Evolutionary conservation across 1,140 invertebrate genomes (phyloP).

Genomic region (Eupeodes corollae): DNA sequence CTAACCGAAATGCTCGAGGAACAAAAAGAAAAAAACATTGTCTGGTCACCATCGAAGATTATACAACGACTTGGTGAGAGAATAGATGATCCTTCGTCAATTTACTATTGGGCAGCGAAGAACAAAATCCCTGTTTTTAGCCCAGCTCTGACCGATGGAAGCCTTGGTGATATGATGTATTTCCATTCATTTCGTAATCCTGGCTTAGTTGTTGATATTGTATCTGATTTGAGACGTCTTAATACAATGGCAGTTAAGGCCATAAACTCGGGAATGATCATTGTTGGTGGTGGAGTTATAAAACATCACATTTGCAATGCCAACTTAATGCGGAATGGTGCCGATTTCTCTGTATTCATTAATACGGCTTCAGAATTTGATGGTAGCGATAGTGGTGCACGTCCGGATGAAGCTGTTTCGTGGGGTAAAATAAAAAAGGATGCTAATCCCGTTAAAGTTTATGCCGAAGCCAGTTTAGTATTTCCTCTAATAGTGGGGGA

Average conservation of each 20-base stretch:
- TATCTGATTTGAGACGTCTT: conserved; percentile 79
- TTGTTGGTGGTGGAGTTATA: conserved; percentile 91
- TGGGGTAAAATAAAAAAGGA: conserved; percentile 95
- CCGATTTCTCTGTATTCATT: conserved; percentile 90
- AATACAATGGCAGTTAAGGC: conserved; percentile 95
- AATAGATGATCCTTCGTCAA: conserved; percentile 83
- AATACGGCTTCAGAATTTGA: conserved; percentile 98
- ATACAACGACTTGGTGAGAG: conserved; percentile 74
- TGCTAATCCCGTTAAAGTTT: conserved; percentile 89
- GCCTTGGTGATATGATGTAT: conserved; percentile 98
- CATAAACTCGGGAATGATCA: conserved; percentile 88
- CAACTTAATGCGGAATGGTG: conserved; percentile 97
- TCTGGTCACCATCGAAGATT: conserved; percentile 92
- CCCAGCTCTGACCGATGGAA: conserved; percentile 96
- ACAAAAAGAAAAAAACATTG: conserved; percentile 59
- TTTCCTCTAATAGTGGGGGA: conserved; percentile 91
- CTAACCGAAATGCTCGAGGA: conserved; percentile 85
- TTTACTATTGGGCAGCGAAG: conserved; percentile 96
- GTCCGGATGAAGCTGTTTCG: conserved; percentile 95
- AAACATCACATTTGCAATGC: conserved; percentile 99
- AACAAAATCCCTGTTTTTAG: conserved; percentile 98
- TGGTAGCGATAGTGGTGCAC: conserved; percentile 94
- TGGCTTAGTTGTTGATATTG: conserved; percentile 86
- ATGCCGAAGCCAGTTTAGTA: conserved; percentile 88
- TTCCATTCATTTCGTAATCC: conserved; percentile 93